phyloP scores from a whole-genome alignment of 2,888 invertebrate species.

The Brenthis daphne region DNA sequence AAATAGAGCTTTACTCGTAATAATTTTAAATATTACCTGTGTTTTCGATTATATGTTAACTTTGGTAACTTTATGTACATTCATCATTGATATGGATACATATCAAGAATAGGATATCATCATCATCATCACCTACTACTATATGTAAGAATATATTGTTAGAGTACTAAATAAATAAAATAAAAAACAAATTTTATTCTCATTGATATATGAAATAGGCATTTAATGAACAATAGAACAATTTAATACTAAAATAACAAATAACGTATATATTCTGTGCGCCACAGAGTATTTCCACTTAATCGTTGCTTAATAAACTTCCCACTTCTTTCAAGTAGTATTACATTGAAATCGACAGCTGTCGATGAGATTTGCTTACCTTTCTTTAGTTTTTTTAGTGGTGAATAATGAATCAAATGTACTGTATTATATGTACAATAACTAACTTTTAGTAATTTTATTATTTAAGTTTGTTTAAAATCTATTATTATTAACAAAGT shows the following conservation, averaged over 20 bases:
- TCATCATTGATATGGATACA: no score
- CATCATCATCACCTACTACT: no score
- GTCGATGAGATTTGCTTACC: constrained; percentile 5
- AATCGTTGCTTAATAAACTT: constrained; percentile 16
- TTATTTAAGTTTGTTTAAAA: background rate
- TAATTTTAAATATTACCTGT: no score
- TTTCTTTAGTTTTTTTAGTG: constrained; percentile 1
- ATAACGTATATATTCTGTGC: background rate
- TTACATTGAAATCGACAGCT: constrained; percentile 21
- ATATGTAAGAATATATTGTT: no score
- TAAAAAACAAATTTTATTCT: no score
- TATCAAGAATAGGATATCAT: no score
- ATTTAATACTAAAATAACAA: background rate
- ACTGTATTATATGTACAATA: background rate
- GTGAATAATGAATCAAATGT: background rate
- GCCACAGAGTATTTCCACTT: constrained; percentile 6
- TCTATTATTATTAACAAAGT: no score
- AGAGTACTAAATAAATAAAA: no score
- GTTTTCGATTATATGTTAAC: no score
- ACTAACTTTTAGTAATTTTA: background rate
- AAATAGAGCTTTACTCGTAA: no score
- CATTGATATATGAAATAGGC: no score
- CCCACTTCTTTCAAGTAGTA: constrained; percentile 16
- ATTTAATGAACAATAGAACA: background rate
- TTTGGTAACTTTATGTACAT: no score